phyloP scores from a whole-genome alignment of 2,888 invertebrate species.

The Laspeyria flexula region DNA sequence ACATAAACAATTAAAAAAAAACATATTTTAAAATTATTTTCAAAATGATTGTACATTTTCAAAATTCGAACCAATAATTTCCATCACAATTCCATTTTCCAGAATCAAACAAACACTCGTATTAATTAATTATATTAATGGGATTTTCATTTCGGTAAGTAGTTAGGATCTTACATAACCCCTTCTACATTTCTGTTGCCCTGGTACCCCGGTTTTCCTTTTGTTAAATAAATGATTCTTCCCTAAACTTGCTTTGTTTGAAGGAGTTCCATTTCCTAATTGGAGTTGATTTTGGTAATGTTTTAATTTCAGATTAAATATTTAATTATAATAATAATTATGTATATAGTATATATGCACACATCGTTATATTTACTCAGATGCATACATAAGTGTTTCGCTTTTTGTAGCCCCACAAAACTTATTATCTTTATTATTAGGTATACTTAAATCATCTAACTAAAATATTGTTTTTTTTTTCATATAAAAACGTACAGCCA shows the following conservation, averaged over 20 bases:
- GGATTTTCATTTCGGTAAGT: conserved; percentile 5
- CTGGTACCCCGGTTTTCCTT: conserved; percentile 7
- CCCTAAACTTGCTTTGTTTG: conserved; percentile 1
- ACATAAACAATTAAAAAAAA: no score
- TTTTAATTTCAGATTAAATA: no score
- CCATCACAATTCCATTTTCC: neutral
- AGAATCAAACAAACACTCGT: neutral
- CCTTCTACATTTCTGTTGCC: conserved; percentile 1
- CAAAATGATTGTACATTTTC: neutral
- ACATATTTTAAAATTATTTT: neutral
- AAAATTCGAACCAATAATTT: neutral
- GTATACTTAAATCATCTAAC: no score
- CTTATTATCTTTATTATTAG: no score
- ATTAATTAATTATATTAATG: conserved; percentile 6
- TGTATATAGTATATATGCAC: no score
- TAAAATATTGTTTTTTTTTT: no score
- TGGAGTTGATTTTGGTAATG: no score
- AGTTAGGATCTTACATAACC: neutral
- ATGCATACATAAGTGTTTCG: no score
- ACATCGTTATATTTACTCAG: no score
- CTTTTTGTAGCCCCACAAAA: no score
- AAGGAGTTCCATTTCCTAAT: neutral
- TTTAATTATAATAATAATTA: no score
- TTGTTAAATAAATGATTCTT: conserved; percentile 6
- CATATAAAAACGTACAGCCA: no score